Evolutionary conservation across 2,113 vertebrate genomes (phyloP).

Genomic region (Semnornis frantzii): DNA sequence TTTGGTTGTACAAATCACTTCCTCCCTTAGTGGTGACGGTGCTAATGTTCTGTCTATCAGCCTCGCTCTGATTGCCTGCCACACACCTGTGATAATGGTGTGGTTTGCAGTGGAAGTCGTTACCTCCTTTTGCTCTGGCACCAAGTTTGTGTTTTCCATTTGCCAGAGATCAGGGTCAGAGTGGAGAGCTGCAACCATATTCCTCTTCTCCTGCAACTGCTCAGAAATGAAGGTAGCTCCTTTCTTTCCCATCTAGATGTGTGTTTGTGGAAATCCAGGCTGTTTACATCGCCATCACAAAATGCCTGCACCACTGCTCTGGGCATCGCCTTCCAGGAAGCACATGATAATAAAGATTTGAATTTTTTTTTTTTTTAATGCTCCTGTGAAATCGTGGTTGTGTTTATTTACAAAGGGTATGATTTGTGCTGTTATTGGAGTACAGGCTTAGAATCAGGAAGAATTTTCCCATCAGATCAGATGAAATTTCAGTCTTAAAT

Average conservation of each 20-base stretch:
- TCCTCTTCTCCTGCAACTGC: neutral
- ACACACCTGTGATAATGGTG: neutral
- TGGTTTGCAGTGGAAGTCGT: neutral
- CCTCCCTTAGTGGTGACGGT: neutral
- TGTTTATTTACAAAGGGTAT: slow-evolving; percentile 32
- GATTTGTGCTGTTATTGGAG: slow-evolving; percentile 5
- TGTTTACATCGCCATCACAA: neutral
- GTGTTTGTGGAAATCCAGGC: neutral
- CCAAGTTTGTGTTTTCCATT: neutral
- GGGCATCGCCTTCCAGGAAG: neutral
- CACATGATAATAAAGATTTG: neutral
- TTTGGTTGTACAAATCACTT: neutral
- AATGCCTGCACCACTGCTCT: neutral
- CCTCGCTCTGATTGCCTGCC: neutral
- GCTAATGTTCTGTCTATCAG: neutral
- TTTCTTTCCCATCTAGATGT: neutral
- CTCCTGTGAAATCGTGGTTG: neutral
- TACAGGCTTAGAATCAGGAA: neutral
- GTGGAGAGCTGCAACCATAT: rapidly evolving
- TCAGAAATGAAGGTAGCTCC: neutral
- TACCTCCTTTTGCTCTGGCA: neutral
- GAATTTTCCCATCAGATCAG: neutral
- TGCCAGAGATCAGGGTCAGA: neutral
- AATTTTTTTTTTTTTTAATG: neutral
- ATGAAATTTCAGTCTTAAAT: slow-evolving; percentile 4